Evolutionary conservation across 2,113 vertebrate genomes (phyloP), one percentile per base, ranked within the genome.

Genomic region (Oncorhynchus kisutch): DNA sequence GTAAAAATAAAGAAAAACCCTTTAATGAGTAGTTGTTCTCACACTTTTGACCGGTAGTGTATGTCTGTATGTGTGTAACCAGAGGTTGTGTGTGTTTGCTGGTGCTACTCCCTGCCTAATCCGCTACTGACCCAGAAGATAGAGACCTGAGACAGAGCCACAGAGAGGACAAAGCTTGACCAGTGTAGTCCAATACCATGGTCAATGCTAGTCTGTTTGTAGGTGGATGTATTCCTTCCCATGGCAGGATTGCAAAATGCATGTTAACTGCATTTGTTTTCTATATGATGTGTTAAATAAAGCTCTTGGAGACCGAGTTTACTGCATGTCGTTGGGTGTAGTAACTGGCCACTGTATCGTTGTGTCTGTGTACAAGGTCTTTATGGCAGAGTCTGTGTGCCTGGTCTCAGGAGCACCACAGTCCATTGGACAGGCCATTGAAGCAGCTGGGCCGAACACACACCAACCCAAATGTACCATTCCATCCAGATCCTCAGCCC

Each of bases 41-140:
- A 34, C 7, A 7, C 34, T 7, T 34, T 7, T 34, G 34, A 34
- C 6, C 6, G 34, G 34, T 34, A 34, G 9, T 45, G 2, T 45
- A 9, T 45, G 54, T 75, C 25, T 72, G 64, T 67, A 34, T 70
- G 69, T 70, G 31, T 70, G 29, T 67, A 20, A 54, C 51, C 51
- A 54, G 51, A 54, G 60, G 24, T 25, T 77, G 75, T 64, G 24
- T 77, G 54, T 57, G 18, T 57, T 14, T 57, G 18, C 54, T 57
- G 54, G 54, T 57, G 54, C 54, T 62, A 22, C n/a, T 62, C 59
- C 59, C 8, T 67, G 24, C 11, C 25, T 67, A 5, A 7, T 16
- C 65, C 24, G 3, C 22, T 29, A 67, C 65, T 11, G 65, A 67
- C 25, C 24, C 2, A 12, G 22, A 67, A 67, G 59, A 62, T 12